Percentiles rank a stretch among this genome's conserved stretches.
phyloP scores from a whole-genome alignment of 2,888 invertebrate species.

The Epiblema foenella region DNA sequence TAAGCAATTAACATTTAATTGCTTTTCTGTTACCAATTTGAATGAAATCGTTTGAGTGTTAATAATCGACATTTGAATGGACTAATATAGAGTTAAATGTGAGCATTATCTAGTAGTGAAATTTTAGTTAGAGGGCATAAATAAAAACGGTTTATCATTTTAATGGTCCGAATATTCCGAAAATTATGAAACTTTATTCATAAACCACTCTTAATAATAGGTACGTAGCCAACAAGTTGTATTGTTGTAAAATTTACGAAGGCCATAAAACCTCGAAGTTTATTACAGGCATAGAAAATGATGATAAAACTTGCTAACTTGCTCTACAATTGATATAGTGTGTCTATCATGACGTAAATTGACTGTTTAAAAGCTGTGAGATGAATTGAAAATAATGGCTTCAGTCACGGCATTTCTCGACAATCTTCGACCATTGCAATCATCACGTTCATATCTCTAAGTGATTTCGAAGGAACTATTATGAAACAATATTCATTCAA shows the following conservation, averaged over 20 bases:
- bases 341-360: conserved; percentile 42
- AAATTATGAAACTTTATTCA: conserved; percentile 22
- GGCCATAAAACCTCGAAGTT: conserved; percentile 6
- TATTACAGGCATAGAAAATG: conserved; percentile 28
- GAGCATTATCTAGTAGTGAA: conserved; percentile 5
- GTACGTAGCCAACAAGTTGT: conserved; percentile 10
- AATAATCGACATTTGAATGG: background rate
- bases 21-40: conserved; percentile 29
- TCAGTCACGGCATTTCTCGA: conserved; percentile 27
- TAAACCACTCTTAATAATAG: background rate
- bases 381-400: conserved; percentile 57
- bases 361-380: conserved; percentile 56
- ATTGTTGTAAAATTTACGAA: conserved; percentile 22
- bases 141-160: conserved; percentile 8
- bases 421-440: conserved; percentile 3
- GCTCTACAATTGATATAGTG: conserved; percentile 36
- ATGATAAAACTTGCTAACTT: conserved; percentile 33
- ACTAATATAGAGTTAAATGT: conserved; percentile 7
- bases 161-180: conserved; percentile 23
- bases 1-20: conserved; percentile 37
- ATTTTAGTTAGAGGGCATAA: conserved; percentile 7
- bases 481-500: background rate
- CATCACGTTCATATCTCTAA: background rate
- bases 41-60: conserved; percentile 28
- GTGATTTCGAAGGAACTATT: background rate